phyloP scores from a whole-genome alignment of 2,113 vertebrate genomes.

The Coregonus clupeaformis region DNA sequence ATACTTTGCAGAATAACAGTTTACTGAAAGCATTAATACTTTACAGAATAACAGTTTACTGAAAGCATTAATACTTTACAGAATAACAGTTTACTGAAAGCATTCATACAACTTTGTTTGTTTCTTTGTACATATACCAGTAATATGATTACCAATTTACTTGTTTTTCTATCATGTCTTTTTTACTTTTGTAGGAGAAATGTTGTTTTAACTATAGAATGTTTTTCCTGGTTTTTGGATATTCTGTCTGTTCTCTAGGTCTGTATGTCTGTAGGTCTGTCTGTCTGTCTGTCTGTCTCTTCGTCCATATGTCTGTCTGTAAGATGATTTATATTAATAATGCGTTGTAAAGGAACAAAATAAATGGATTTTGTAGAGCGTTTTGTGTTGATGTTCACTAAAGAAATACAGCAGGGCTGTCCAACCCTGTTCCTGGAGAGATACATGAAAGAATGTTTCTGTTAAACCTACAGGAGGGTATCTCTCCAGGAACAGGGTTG shows the following conservation, averaged over 20 bases:
- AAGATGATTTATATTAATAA: no score
- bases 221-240: not conserved
- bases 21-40: not conserved
- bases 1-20: not conserved
- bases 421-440: no score
- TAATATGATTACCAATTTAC: not conserved
- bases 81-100: not conserved
- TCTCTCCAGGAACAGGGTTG: no score
- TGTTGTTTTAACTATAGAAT: not conserved
- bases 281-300: no score
- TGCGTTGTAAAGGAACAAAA: no score
- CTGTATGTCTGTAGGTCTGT: no score
- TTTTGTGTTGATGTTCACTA: conserved; percentile 32
- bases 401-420: no score
- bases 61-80: not conserved
- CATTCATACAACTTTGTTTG: no score
- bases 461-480: no score
- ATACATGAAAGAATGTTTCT: no score
- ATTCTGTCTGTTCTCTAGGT: not conserved
- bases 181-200: not conserved
- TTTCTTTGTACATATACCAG: not conserved
- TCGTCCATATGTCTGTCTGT: no score
- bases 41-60: not conserved
- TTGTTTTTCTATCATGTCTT: not conserved
- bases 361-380: not conserved